phyloP scores from a whole-genome alignment of 1,140 invertebrate species.

The Oncopeltus fasciatus region DNA sequence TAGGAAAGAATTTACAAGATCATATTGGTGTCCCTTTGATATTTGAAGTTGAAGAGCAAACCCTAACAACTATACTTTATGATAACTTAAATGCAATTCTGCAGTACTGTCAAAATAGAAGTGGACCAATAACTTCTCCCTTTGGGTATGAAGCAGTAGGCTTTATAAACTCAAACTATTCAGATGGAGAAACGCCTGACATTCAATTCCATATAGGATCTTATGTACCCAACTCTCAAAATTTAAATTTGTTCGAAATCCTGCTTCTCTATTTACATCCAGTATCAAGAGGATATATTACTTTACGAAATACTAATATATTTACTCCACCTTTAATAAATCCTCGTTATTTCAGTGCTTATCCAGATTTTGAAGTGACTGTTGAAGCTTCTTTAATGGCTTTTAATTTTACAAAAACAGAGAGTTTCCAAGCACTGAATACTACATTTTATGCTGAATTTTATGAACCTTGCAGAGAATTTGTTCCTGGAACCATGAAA shows the following conservation, averaged over 20 bases:
- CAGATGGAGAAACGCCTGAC: not conserved
- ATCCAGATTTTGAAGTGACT: not conserved
- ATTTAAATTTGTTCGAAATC: not conserved
- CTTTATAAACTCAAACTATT: not conserved
- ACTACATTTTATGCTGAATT: conserved; percentile 37
- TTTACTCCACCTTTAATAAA: not conserved
- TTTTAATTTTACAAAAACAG: conserved; percentile 40
- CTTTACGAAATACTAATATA: not conserved
- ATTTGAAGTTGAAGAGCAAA: conserved; percentile 13
- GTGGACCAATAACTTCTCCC: not conserved
- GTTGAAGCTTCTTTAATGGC: conserved; percentile 26
- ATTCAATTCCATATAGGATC: conserved; percentile 3
- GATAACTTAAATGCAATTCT: not conserved
- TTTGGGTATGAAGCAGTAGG: not conserved
- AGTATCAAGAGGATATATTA: not conserved
- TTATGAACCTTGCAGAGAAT: conserved; percentile 40
- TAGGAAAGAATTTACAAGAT: conserved; percentile 62
- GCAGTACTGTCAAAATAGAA: not conserved
- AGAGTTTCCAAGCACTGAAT: conserved; percentile 41
- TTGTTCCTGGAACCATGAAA: conserved; percentile 36
- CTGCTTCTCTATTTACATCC: not conserved
- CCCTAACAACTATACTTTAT: not conserved
- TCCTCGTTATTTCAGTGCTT: not conserved
- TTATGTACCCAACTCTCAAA: not conserved
- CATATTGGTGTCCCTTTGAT: conserved; percentile 36